Base-by-base conservation (phyloP, 2,888 invertebrate genomes). In the Sinelater perroti region DNA sequence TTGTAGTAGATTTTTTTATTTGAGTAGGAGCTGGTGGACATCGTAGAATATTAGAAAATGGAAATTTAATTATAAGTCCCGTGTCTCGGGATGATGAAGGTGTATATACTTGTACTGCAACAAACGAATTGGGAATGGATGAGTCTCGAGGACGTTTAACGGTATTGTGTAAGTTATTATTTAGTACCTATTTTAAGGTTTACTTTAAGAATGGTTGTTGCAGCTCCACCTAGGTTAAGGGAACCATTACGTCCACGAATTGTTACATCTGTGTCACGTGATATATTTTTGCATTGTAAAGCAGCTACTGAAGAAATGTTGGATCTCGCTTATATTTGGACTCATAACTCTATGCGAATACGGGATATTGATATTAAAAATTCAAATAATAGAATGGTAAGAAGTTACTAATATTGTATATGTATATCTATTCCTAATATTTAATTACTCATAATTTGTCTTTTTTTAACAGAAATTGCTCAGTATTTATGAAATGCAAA, bases 301-400 rank as follows among this genome's bases (percentile, higher is more conserved):
- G 96, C 95, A 0, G 87, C 88, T 52, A 88, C 90, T 18, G 95
- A 95, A 73, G 88, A 90, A 58, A 82, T 92, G 65, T 79, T 97
- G 28, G 97, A 97, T 72, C 86, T 95, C 14, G 93, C 96, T 1
- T 97, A 95, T 68, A 84, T 92, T 58, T 97, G 97, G 97, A 89
- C 86, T 38, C 93, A 93, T 71, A 95, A 95, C 74, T 91, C 91
- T 0, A 85, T 94, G 70, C 79, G 85, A 33, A 85, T 94, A 63
- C 85, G 87, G 63, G 89, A 93, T 67, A 83, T 86, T 36, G 84
- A 88, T 56, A 80, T 87, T 64, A 73, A 81, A 36, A 78, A 77
- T 61, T 62, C 82, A 63, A 75, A 79, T 64, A 76, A 78, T 42
- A 72, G 83, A 60, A 76, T 84, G 68, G 83, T 83, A 75, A 74